Evolutionary conservation across 2,113 vertebrate species (phyloP).

Genomic region (Corvus moneduloides): DNA sequence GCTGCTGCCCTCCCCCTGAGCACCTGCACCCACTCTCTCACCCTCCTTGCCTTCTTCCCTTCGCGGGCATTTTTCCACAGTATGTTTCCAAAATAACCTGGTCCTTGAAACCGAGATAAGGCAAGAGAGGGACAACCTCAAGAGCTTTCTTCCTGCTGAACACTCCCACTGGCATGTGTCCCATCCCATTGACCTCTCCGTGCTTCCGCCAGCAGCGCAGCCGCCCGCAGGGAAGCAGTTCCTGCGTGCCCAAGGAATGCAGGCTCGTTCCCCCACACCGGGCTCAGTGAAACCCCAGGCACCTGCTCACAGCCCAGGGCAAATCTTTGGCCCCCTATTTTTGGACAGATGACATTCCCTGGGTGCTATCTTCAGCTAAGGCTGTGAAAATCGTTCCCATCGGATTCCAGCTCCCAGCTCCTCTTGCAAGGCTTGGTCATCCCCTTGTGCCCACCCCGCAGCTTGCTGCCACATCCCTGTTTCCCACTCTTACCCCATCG

Average conservation of each 20-base stretch:
- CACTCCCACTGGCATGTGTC: not conserved
- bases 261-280: accelerated
- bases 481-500: not conserved
- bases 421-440: not conserved
- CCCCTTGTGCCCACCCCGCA: accelerated
- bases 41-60: not conserved
- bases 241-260: accelerated
- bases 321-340: accelerated
- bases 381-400: not conserved
- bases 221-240: not conserved
- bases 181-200: not conserved
- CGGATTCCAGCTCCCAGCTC: not conserved
- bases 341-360: not conserved
- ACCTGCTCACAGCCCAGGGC: not conserved
- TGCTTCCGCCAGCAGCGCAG: not conserved
- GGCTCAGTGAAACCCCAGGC: not conserved
- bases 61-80: not conserved
- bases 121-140: not conserved
- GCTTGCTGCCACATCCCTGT: not conserved
- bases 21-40: not conserved
- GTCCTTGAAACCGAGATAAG: not conserved
- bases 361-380: not conserved
- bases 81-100: not conserved
- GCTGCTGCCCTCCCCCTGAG: not conserved
- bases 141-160: not conserved